These are phyloP conservation scores for Nephrotoma guestfalica DNA, from an alignment of 2,888 invertebrate genomes.

Conservation along the genomic window DNA sequence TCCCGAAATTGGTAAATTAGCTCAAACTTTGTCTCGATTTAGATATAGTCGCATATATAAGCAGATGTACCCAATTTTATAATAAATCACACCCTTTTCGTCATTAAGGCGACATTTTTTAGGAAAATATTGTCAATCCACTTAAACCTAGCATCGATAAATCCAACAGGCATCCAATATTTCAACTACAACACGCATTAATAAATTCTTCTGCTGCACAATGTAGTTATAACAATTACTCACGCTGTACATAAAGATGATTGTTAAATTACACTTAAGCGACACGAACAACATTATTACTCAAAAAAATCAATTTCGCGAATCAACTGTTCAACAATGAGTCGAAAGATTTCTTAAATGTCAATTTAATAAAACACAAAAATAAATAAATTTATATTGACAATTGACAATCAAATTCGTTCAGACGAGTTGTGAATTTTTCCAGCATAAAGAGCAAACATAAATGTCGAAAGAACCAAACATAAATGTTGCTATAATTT, in stretches of 20 bases:
- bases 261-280: background rate
- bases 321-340: background rate
- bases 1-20: no score
- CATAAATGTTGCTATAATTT: background rate
- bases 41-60: no score
- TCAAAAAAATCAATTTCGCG: background rate
- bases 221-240: background rate
- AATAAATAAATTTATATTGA: background rate
- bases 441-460: background rate
- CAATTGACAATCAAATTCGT: background rate
- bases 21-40: no score
- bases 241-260: background rate
- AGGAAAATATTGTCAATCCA: no score
- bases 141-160: no score
- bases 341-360: background rate
- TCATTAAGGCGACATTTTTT: no score
- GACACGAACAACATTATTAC: background rate
- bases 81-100: no score
- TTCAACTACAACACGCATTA: no score
- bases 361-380: background rate
- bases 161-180: no score
- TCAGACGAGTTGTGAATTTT: background rate
- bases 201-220: no score
- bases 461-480: background rate
- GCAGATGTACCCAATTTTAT: no score